phyloP scores from a whole-genome alignment of 2,888 invertebrate species.

The Epiblema foenella region DNA sequence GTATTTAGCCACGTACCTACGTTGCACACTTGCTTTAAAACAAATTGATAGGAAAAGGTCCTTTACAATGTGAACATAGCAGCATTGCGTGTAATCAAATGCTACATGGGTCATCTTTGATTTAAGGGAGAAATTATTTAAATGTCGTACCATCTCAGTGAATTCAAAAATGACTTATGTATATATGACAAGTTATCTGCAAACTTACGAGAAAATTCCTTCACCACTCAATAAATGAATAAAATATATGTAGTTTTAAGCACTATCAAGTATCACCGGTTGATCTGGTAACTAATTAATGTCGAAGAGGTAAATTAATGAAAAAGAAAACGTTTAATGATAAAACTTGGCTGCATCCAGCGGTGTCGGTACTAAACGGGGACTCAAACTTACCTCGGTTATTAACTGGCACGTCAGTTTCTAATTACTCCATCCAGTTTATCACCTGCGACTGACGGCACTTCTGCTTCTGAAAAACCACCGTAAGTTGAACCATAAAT shows the following conservation, averaged over 20 bases:
- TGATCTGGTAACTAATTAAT: not conserved
- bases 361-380: slow-evolving; percentile 46
- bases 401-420: slow-evolving; percentile 77
- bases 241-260: not conserved
- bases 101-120: not conserved
- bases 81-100: not conserved
- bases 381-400: slow-evolving; percentile 75
- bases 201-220: no score
- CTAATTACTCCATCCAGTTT: slow-evolving; percentile 79
- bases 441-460: slow-evolving; percentile 82
- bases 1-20: not conserved
- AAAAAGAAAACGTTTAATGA: slow-evolving; percentile 18
- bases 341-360: slow-evolving; percentile 26
- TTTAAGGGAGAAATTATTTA: not conserved
- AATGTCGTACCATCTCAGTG: no score
- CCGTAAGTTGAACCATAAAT: slow-evolving; percentile 50
- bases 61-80: not conserved
- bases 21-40: not conserved
- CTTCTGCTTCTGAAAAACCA: slow-evolving; percentile 59
- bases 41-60: not conserved
- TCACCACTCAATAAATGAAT: no score
- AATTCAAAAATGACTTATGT: no score
- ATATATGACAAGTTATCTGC: no score
- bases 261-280: not conserved
- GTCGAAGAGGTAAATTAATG: not conserved